Evolutionary conservation across 2,797 vertebrate species (phyloP).

Genomic region (Melanogrammus aeglefinus): DNA sequence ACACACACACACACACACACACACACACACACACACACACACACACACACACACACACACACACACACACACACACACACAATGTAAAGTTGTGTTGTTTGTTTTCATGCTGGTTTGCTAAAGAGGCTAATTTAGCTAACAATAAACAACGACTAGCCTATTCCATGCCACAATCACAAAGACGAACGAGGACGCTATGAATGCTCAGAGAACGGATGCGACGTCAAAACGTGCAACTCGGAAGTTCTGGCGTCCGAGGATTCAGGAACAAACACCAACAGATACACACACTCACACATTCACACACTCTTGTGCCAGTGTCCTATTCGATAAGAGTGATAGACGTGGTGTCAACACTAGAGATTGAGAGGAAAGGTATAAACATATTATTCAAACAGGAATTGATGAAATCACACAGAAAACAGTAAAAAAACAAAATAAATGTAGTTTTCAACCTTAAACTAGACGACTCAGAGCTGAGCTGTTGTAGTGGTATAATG

Average conservation of each 20-base stretch:
- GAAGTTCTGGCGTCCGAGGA: too few species aligned
- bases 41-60: slow-evolving; percentile 14
- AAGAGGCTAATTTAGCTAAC: too few species aligned
- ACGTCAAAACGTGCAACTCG: too few species aligned
- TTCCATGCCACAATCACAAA: too few species aligned
- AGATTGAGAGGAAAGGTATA: not conserved
- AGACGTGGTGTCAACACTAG: not conserved
- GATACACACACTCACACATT: not conserved
- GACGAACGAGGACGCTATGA: too few species aligned
- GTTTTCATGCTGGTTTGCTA: too few species aligned
- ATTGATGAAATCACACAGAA: too few species aligned
- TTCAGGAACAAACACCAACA: not conserved
- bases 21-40: not conserved
- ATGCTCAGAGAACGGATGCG: too few species aligned
- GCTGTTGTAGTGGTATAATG: not conserved
- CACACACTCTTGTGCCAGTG: not conserved
- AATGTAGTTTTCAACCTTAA: not conserved
- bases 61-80: slow-evolving; percentile 21
- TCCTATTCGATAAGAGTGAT: not conserved
- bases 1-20: slow-evolving; percentile 23
- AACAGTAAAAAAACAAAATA: too few species aligned
- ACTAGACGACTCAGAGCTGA: not conserved
- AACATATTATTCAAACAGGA: too few species aligned
- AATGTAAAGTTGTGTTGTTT: too few species aligned
- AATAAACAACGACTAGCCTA: too few species aligned